Conservation (phyloP, 1,140 invertebrate genomes). For the Elysia chlorotica region DNA sequence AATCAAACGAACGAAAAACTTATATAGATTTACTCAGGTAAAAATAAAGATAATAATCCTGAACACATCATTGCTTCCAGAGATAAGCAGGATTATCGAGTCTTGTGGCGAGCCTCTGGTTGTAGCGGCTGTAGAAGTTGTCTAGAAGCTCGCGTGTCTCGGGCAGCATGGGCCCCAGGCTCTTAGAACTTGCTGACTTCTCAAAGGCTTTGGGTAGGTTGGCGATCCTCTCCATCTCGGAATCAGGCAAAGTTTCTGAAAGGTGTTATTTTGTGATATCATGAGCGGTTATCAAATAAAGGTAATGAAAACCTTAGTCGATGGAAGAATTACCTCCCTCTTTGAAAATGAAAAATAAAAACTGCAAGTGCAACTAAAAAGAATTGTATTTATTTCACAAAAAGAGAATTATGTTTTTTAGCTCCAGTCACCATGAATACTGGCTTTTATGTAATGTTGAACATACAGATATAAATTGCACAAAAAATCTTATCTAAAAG, state of each 20-base stretch:
- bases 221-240: not conserved
- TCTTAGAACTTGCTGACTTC: not conserved
- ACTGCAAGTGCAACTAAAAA: not conserved
- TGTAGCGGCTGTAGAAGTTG: not conserved
- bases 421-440: not conserved
- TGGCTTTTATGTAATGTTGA: no score
- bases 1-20: no score
- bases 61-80: no score
- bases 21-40: no score
- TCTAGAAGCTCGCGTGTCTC: not conserved
- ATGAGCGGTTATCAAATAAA: no score
- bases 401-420: not conserved
- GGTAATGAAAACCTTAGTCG: no score
- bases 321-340: not conserved
- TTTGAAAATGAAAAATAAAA: not conserved
- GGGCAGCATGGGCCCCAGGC: not conserved
- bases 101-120: not conserved
- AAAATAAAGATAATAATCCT: no score
- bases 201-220: not conserved
- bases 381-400: not conserved
- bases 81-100: no score
- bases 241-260: constrained; percentile 1
- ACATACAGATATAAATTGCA: no score
- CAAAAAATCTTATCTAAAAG: no score
- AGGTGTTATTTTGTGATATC: no score